Percentiles rank a stretch among this genome's conserved stretches.
Conservation (phyloP, 2,888 invertebrate genomes). For the Sinhomidia bicolor region DNA sequence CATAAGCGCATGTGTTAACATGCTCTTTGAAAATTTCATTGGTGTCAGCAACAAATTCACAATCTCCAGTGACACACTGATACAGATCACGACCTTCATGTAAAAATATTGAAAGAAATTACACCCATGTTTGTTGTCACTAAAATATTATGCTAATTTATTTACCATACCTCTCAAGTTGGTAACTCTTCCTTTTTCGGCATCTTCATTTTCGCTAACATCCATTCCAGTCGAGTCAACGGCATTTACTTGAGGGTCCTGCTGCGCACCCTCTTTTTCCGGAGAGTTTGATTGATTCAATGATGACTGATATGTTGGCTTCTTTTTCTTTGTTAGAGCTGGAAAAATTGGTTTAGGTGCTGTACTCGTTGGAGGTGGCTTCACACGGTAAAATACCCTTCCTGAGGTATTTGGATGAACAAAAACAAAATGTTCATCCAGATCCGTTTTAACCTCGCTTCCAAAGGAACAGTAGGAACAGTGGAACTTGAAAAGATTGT, state of each 20-base stretch:
- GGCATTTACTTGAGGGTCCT: not conserved
- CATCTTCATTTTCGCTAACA: constrained; percentile 50
- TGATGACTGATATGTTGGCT: no score
- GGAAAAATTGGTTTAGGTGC: not conserved
- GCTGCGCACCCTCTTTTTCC: no score
- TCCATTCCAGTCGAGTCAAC: constrained; percentile 26
- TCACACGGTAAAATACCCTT: constrained; percentile 77
- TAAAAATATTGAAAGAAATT: no score
- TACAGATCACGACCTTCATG: constrained; percentile 82
- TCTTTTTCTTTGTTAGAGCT: not conserved
- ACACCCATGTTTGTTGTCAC: not conserved
- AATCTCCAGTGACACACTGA: constrained; percentile 83
- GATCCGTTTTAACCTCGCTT: constrained; percentile 81
- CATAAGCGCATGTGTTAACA: constrained; percentile 81
- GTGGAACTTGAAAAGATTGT: constrained; percentile 83
- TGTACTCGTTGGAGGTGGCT: constrained; percentile 26
- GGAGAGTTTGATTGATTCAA: not conserved
- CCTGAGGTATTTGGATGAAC: constrained; percentile 80
- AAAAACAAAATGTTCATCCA: constrained; percentile 82
- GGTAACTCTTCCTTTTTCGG: constrained; percentile 68
- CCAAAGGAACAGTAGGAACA: constrained; percentile 84
- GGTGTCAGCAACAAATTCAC: constrained; percentile 82
- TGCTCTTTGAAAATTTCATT: constrained; percentile 82
- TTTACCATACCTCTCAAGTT: constrained; percentile 71
- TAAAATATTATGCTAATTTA: no score